phyloP scores from a whole-genome alignment of 2,797 vertebrate genomes.

The Lateolabrax maculatus region DNA sequence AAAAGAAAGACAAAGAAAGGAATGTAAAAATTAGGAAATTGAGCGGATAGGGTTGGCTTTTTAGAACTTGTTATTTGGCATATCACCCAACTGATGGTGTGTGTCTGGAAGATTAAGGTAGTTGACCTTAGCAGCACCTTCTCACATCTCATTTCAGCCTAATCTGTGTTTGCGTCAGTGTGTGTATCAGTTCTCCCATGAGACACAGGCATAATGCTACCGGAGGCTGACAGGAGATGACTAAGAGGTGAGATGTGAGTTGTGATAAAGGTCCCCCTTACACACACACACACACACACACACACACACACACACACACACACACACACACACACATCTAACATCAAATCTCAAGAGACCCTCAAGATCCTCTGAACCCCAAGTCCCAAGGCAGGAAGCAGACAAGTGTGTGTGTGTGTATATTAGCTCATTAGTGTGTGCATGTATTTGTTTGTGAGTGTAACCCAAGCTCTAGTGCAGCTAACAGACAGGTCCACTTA shows the following conservation, averaged over 20 bases:
- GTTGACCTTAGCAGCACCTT: conserved; percentile 55
- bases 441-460: conserved; percentile 62
- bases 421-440: conserved; percentile 64
- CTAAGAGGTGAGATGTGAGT: conserved; percentile 75
- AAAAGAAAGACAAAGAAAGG: conserved; percentile 15
- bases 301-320: conserved; percentile 33
- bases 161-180: conserved; percentile 64
- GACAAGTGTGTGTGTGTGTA: conserved; percentile 59
- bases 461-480: conserved; percentile 53
- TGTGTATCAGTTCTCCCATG: conserved; percentile 71
- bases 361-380: conserved; percentile 66
- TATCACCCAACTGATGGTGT: not conserved
- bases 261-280: conserved; percentile 67
- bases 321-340: conserved; percentile 9
- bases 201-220: conserved; percentile 72
- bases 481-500: conserved; percentile 72
- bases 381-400: conserved; percentile 74
- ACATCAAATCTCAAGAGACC: conserved; percentile 63
- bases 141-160: conserved; percentile 64
- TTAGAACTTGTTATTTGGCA: not conserved
- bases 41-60: not conserved
- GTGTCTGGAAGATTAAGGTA: conserved; percentile 10
- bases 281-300: conserved; percentile 33
- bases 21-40: conserved; percentile 37
- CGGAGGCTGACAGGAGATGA: conserved; percentile 79